Evolutionary conservation across 2,888 invertebrate species (phyloP).

Genomic region (Hirtodrosophila duncani): DNA sequence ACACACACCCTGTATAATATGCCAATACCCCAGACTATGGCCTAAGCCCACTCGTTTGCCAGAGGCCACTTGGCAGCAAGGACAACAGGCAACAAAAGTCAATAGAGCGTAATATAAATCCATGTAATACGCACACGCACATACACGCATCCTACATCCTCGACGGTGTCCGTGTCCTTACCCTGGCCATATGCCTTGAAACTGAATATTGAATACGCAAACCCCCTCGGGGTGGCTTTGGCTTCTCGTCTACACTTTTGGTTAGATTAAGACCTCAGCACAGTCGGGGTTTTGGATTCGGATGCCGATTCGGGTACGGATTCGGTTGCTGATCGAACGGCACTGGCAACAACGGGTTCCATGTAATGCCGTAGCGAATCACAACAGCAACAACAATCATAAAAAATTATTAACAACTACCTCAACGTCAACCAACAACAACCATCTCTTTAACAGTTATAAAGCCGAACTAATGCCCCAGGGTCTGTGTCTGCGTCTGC

Average conservation of each 20-base stretch:
- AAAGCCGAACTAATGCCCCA: constrained; percentile 66
- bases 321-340: constrained; percentile 70
- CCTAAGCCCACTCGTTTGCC: constrained; percentile 58
- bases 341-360: constrained; percentile 67
- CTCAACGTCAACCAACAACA: constrained; percentile 58
- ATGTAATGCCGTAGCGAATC: constrained; percentile 68
- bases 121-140: constrained; percentile 48
- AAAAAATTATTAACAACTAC: constrained; percentile 61
- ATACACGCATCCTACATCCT: constrained; percentile 16
- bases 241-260: constrained; percentile 69
- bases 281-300: constrained; percentile 34
- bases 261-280: constrained; percentile 77
- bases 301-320: constrained; percentile 12
- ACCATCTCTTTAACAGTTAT: constrained; percentile 60
- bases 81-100: constrained; percentile 55
- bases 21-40: constrained; percentile 16
- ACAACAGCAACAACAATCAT: constrained; percentile 71
- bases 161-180: constrained; percentile 20
- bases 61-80: constrained; percentile 60
- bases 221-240: constrained; percentile 50
- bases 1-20: constrained; percentile 9
- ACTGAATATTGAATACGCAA: constrained; percentile 45
- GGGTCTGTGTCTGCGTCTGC: constrained; percentile 13
- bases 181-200: constrained; percentile 32
- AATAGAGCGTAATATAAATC: constrained; percentile 74